Base-by-base conservation (phyloP, 2,888 invertebrate species). In the Lepidochrysops patricia region DNA sequence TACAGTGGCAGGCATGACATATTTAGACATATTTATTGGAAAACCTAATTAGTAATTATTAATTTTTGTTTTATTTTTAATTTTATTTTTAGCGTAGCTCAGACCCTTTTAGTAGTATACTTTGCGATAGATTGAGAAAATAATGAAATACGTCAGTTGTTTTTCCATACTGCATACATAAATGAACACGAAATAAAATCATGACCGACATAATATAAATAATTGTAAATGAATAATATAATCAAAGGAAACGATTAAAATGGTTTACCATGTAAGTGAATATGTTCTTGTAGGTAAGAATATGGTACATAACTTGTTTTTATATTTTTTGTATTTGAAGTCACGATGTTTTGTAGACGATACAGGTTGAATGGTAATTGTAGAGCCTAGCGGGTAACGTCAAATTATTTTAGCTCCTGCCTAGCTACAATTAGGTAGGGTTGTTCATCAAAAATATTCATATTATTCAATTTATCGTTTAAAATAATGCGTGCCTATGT, bases 1-100 rank as follows among this genome's bases (percentile, higher is more conserved):
- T 76, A 77, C 78, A 69, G 84, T 77, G 77, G 81, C 79, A 73
- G 77, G 73, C 70, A 67, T 74, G 73, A 63, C 73, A 74, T 76
- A 65, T 52, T 15, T 54, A 29, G 52, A 13, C 7, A 13, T 50
- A 23, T n/a, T n/a, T 27, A 26, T 26, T 34, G 7, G 6, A 7
- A 29, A 6, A n/a, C n/a, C n/a, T n/a, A n/a, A n/a, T n/a, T n/a
- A n/a, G n/a, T n/a, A n/a, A n/a, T n/a, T n/a, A n/a, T n/a, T n/a
- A n/a, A n/a, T n/a, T n/a, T n/a, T n/a, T n/a, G n/a, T n/a, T n/a
- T n/a, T n/a, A n/a, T n/a, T n/a, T n/a, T n/a, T n/a, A n/a, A n/a
- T n/a, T n/a, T n/a, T n/a, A n/a, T n/a, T n/a, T n/a, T n/a, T n/a
- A n/a, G n/a, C n/a, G n/a, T n/a, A n/a, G n/a, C n/a, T n/a, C n/a